These are phyloP conservation scores for Pseudorhombus dupliciocellatus DNA, from an alignment of 2,113 vertebrate species.

Conservation along the genomic window DNA sequence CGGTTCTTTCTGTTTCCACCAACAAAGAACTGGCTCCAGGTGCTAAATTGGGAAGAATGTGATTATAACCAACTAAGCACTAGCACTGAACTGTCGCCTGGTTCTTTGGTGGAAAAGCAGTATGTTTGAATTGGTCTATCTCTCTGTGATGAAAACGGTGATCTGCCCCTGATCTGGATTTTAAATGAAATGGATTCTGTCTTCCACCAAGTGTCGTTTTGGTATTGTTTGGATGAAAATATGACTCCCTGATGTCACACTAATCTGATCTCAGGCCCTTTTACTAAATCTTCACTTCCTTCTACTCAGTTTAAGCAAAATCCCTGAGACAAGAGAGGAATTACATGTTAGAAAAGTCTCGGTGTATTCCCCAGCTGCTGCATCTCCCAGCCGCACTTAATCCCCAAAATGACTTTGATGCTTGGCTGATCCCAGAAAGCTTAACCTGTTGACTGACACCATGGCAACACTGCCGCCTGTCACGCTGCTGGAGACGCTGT, in stretches of 20 bases:
- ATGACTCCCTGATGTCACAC: too few species aligned
- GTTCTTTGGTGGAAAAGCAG: too few species aligned
- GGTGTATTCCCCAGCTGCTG: background rate
- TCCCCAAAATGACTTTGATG: slow-evolving; percentile 61
- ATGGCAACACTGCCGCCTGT: slow-evolving; percentile 51
- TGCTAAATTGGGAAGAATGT: too few species aligned
- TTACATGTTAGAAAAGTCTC: slow-evolving; percentile 18
- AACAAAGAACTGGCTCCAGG: too few species aligned
- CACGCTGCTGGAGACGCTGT: slow-evolving; percentile 34
- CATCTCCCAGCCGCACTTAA: slow-evolving; percentile 36
- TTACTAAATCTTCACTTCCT: background rate
- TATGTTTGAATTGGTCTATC: too few species aligned
- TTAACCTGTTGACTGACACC: slow-evolving; percentile 59
- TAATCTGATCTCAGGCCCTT: too few species aligned
- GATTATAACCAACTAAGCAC: too few species aligned
- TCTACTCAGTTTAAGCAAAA: background rate
- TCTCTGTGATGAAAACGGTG: too few species aligned
- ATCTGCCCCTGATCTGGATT: background rate
- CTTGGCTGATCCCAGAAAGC: slow-evolving; percentile 42
- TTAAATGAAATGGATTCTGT: background rate
- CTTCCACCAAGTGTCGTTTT: too few species aligned
- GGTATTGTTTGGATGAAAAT: too few species aligned
- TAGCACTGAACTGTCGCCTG: too few species aligned
- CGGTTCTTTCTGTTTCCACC: too few species aligned
- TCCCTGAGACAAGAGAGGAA: background rate